Conservation (phyloP, 1,140 invertebrate genomes). For the Pseudobourletiella spinata region DNA sequence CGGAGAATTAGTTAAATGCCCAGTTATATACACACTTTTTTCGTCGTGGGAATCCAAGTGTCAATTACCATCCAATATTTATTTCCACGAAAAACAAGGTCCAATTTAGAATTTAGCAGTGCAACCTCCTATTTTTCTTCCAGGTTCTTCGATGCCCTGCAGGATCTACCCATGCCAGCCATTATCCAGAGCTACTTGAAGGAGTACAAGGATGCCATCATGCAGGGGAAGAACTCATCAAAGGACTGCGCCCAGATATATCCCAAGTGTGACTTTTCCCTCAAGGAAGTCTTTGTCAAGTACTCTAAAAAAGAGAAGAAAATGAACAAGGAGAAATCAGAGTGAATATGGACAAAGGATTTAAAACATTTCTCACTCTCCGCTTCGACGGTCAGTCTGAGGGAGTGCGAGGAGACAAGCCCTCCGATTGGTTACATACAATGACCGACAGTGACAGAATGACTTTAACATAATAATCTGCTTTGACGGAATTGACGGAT, state of each 20-base stretch:
- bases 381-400: too few relatives aligned
- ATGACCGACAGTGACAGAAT: not conserved
- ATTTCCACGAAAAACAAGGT: too few relatives aligned
- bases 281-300: constrained; percentile 28
- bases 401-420: too few relatives aligned
- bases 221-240: constrained; percentile 19
- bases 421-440: not conserved
- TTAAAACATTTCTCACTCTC: too few relatives aligned
- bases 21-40: too few relatives aligned
- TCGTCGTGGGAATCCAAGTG: too few relatives aligned
- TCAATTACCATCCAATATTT: too few relatives aligned
- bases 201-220: constrained; percentile 32
- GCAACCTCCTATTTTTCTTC: too few relatives aligned
- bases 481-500: too few relatives aligned
- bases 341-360: not conserved
- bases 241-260: constrained; percentile 25
- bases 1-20: too few relatives aligned
- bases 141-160: constrained; percentile 25
- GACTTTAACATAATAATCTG: too few relatives aligned
- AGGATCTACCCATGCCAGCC: constrained; percentile 32
- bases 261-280: constrained; percentile 27
- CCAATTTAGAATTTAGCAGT: too few relatives aligned
- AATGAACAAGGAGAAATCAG: not conserved
- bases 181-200: constrained; percentile 33
- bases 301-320: constrained; percentile 13